Conservation (phyloP, 1,140 invertebrate species). For the Chymomyza costata region DNA sequence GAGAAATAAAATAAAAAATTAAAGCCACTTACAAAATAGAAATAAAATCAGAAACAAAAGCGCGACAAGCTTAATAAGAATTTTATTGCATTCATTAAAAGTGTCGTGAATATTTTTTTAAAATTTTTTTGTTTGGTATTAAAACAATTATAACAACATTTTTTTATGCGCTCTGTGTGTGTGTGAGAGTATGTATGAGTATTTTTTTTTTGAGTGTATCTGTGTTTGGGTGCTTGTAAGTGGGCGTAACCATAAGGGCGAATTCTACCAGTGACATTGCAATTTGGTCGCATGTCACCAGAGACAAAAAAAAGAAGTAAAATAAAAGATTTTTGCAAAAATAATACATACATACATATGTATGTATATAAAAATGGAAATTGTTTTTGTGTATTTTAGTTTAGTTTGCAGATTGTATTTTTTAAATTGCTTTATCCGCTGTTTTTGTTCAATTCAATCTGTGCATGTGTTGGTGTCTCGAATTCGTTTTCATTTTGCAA, state of each 20-base stretch:
- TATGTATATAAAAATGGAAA: too few relatives aligned
- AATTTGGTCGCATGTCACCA: too few relatives aligned
- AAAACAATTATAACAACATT: slow-evolving; percentile 14
- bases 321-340: too few relatives aligned
- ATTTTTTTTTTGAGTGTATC: too few relatives aligned
- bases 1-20: too few relatives aligned
- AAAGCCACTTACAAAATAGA: too few relatives aligned
- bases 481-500: slow-evolving; percentile 13
- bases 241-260: too few relatives aligned
- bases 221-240: too few relatives aligned
- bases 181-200: neutral
- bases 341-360: too few relatives aligned
- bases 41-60: neutral
- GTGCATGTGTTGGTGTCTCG: too few relatives aligned
- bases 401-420: slow-evolving; percentile 37
- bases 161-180: slow-evolving; percentile 28
- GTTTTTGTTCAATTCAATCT: slow-evolving; percentile 23
- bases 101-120: slow-evolving; percentile 20
- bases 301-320: too few relatives aligned
- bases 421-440: slow-evolving; percentile 47
- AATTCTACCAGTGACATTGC: slow-evolving; percentile 17
- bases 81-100: slow-evolving; percentile 53
- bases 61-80: slow-evolving; percentile 34
- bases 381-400: too few relatives aligned
- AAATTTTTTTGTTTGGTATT: neutral